phyloP scores from a whole-genome alignment of 2,113 vertebrate genomes.

The Nycticryphes semicollaris region DNA sequence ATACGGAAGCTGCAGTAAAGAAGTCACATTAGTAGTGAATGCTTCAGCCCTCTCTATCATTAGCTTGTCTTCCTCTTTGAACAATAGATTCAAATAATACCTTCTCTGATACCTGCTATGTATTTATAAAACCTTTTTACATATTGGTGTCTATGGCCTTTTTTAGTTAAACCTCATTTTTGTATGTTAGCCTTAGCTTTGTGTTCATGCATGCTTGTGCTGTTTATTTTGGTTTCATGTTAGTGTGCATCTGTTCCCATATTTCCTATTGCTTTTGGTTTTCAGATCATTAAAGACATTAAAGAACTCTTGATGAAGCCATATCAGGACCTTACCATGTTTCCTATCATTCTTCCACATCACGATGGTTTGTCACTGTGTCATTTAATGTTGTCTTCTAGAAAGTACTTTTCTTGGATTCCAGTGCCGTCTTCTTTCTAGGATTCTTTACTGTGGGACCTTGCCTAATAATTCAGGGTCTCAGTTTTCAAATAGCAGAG shows the following conservation, averaged over 20 bases:
- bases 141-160: not conserved
- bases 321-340: conserved; percentile 52
- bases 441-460: not conserved
- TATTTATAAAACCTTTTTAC: not conserved
- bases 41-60: not conserved
- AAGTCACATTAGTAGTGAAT: not conserved
- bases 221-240: not conserved
- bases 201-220: not conserved
- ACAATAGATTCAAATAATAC: not conserved
- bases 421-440: not conserved
- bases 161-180: not conserved
- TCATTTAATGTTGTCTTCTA: conserved; percentile 20
- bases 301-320: conserved; percentile 54
- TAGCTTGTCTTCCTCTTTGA: not conserved
- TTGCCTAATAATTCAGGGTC: not conserved
- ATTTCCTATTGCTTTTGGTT: conserved; percentile 59
- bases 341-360: conserved; percentile 60
- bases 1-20: not conserved
- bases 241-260: conserved; percentile 24
- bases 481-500: not conserved
- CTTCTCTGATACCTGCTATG: not conserved
- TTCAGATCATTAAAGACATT: conserved; percentile 64
- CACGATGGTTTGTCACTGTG: conserved; percentile 47
- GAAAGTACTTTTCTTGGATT: not conserved
- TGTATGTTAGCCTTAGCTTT: not conserved